phyloP scores from a whole-genome alignment of 1,140 invertebrate species.

The Penaeus vannamei region DNA sequence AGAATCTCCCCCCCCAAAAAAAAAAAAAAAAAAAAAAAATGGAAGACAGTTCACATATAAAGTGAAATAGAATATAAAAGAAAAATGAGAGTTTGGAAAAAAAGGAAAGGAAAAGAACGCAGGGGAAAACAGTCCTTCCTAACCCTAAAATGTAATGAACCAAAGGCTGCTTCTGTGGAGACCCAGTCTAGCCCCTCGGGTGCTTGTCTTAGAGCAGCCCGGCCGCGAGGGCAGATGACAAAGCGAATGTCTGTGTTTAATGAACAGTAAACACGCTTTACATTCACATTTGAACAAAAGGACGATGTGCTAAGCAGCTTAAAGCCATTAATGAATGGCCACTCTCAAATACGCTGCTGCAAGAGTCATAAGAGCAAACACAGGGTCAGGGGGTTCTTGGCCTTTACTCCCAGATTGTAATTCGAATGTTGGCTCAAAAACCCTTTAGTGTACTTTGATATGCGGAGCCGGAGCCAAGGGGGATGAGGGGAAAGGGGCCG shows the following conservation, averaged over 20 bases:
- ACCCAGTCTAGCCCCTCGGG: no score
- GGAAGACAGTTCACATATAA: no score
- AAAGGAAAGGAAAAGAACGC: no score
- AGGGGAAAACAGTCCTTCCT: no score
- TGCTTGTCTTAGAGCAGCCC: no score
- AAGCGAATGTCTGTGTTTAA: slow-evolving; percentile 54
- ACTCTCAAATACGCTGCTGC: slow-evolving; percentile 41
- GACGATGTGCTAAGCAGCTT: slow-evolving; percentile 58
- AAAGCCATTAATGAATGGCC: slow-evolving; percentile 59
- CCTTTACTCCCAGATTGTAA: slow-evolving; percentile 7
- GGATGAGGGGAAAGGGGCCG: neutral
- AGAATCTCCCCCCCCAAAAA: no score
- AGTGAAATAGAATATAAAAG: no score
- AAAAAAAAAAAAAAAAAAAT: no score
- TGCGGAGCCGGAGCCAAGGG: neutral
- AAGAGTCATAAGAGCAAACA: slow-evolving; percentile 50
- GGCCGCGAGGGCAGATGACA: slow-evolving; percentile 19
- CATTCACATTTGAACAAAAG: slow-evolving; percentile 50
- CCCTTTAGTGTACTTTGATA: no score
- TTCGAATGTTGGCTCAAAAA: neutral
- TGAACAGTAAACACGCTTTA: slow-evolving; percentile 63
- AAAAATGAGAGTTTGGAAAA: no score
- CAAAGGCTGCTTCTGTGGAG: no score
- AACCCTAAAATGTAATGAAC: no score
- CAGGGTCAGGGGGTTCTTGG: slow-evolving; percentile 22